phyloP scores from a whole-genome alignment of 2,797 vertebrate species.

The Fistularia tabacaria region DNA sequence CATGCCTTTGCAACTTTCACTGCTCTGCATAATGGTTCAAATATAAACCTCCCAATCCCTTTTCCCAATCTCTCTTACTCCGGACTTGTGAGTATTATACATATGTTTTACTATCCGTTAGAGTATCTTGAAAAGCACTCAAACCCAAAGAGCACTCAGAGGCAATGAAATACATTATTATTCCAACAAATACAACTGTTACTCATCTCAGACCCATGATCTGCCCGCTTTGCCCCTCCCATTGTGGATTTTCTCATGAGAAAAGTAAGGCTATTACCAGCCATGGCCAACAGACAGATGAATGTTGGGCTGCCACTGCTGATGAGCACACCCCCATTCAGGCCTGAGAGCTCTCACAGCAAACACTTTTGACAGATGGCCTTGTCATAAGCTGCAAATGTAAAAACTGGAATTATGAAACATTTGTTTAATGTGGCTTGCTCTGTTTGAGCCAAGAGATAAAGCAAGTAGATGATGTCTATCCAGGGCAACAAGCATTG shows the following conservation, averaged over 20 bases:
- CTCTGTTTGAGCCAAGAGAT: slow-evolving; percentile 18
- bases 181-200: slow-evolving; percentile 18
- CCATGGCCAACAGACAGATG: slow-evolving; percentile 23
- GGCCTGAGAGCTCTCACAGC: slow-evolving; percentile 14
- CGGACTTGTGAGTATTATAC: neutral
- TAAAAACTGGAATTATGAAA: slow-evolving; percentile 22
- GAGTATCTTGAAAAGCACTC: slow-evolving; percentile 16
- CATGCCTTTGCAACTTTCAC: no score
- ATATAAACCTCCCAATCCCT: no score
- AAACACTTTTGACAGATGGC: slow-evolving; percentile 17
- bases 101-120: neutral
- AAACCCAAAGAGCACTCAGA: slow-evolving; percentile 30
- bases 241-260: neutral
- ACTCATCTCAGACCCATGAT: slow-evolving; percentile 19
- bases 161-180: slow-evolving; percentile 28
- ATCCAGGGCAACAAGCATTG: neutral
- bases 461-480: no score
- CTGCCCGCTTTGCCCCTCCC: slow-evolving; percentile 28
- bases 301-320: slow-evolving; percentile 14
- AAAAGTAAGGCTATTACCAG: slow-evolving; percentile 20
- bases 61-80: neutral
- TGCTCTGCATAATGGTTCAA: no score
- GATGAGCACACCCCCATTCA: slow-evolving; percentile 20
- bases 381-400: slow-evolving; percentile 6
- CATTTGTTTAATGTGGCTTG: slow-evolving; percentile 14